Conservation (phyloP, 2,797 vertebrate genomes). For the Tiaroga cobitis region DNA sequence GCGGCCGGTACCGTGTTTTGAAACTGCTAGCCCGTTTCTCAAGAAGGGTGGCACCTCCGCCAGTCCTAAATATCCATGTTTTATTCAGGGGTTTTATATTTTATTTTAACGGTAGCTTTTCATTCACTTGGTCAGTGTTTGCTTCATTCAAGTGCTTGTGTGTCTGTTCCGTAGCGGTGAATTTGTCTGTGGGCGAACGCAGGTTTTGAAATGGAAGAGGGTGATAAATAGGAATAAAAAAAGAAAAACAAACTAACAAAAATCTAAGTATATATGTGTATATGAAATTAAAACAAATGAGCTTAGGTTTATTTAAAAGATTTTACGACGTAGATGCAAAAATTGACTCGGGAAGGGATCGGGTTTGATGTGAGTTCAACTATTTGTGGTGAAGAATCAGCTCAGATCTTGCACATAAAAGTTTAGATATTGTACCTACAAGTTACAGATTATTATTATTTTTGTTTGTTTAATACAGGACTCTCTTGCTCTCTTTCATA, state of each 20-base stretch:
- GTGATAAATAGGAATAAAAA: slow-evolving; percentile 69
- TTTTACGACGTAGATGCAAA: slow-evolving; percentile 68
- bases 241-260: slow-evolving; percentile 63
- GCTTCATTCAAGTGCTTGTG: slow-evolving; percentile 60
- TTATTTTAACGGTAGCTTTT: slow-evolving; percentile 53
- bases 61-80: slow-evolving; percentile 53
- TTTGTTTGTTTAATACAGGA: slow-evolving; percentile 77
- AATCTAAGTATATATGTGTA: slow-evolving; percentile 80
- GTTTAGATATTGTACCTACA: slow-evolving; percentile 82
- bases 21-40: slow-evolving; percentile 40
- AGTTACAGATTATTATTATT: slow-evolving; percentile 77
- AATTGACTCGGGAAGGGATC: slow-evolving; percentile 61
- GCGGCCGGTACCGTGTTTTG: background rate
- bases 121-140: slow-evolving; percentile 55
- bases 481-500: slow-evolving; percentile 78
- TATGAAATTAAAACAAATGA: slow-evolving; percentile 77
- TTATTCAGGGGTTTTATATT: slow-evolving; percentile 62
- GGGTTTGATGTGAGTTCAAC: slow-evolving; percentile 72
- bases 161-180: slow-evolving; percentile 62
- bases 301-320: slow-evolving; percentile 81
- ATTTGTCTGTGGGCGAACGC: slow-evolving; percentile 56
- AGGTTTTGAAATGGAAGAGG: slow-evolving; percentile 62
- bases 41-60: slow-evolving; percentile 56
- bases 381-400: slow-evolving; percentile 81
- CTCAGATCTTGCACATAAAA: slow-evolving; percentile 83